Percentiles rank a stretch among this genome's conserved stretches.
phyloP scores from a whole-genome alignment of 2,797 vertebrate genomes.

The Epinephelus coioides region DNA sequence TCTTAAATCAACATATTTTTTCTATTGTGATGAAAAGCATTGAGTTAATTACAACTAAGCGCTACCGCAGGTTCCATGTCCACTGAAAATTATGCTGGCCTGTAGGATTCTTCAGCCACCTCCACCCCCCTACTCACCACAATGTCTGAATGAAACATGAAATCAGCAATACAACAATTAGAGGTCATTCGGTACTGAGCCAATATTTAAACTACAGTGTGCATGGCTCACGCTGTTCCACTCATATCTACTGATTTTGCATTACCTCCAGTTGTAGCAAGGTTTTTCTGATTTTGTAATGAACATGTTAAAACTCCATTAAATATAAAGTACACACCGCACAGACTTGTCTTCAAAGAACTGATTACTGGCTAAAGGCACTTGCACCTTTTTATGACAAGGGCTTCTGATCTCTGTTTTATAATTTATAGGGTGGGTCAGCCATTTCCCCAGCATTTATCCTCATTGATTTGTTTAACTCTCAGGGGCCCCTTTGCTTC shows the following conservation, averaged over 20 bases:
- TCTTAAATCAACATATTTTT: neutral
- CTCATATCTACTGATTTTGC: neutral
- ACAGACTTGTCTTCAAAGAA: slow-evolving; percentile 16
- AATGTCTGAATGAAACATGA: neutral
- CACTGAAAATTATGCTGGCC: neutral
- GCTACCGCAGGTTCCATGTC: neutral
- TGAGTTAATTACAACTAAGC: neutral
- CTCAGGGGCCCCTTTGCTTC: slow-evolving; percentile 51
- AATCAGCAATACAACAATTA: neutral
- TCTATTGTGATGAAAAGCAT: neutral
- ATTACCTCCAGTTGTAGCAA: neutral
- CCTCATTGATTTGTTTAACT: slow-evolving; percentile 64
- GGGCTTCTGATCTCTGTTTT: slow-evolving; percentile 23
- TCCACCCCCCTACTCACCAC: neutral
- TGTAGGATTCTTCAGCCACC: neutral
- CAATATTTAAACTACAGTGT: slow-evolving; percentile 1
- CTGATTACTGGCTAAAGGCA: slow-evolving; percentile 6
- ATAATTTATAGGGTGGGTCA: slow-evolving; percentile 58
- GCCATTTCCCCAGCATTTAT: slow-evolving; percentile 57
- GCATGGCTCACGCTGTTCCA: neutral
- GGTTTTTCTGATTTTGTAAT: neutral
- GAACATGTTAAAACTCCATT: neutral
- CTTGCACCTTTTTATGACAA: slow-evolving; percentile 12
- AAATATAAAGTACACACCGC: neutral
- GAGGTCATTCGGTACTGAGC: too few species aligned